Percentiles rank a stretch among this genome's conserved stretches.
phyloP scores from a whole-genome alignment of 2,888 invertebrate genomes.

The Cheilosia grossa region DNA sequence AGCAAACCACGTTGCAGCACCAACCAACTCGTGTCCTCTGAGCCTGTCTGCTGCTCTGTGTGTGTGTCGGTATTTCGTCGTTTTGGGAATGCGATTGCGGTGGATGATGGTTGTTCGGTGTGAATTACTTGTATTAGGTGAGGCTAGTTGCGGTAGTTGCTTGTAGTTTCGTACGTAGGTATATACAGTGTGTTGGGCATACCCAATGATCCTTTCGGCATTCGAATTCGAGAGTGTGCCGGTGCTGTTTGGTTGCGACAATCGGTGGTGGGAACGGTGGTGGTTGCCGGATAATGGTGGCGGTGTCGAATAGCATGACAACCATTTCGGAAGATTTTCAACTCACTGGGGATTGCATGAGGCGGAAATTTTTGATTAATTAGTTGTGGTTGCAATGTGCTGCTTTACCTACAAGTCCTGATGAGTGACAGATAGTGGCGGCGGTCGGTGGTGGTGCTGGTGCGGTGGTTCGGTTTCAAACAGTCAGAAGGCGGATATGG shows the following conservation, averaged over 20 bases:
- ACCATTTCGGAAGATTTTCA: slow-evolving; percentile 71
- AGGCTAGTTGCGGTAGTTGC: slow-evolving; percentile 74
- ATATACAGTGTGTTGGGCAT: too few species aligned
- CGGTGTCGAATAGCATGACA: slow-evolving; percentile 65
- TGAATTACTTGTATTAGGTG: slow-evolving; percentile 75
- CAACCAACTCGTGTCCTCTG: neutral
- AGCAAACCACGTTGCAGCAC: slow-evolving; percentile 29
- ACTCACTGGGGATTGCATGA: slow-evolving; percentile 60
- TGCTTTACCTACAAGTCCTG: neutral
- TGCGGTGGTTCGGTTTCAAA: slow-evolving; percentile 21
- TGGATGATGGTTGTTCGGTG: slow-evolving; percentile 73
- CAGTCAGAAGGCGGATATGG: slow-evolving; percentile 23
- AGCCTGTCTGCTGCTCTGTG: slow-evolving; percentile 13
- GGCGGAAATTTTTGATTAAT: slow-evolving; percentile 73
- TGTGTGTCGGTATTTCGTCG: slow-evolving; percentile 62
- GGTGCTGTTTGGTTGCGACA: slow-evolving; percentile 41
- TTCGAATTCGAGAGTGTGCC: slow-evolving; percentile 19
- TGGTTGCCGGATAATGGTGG: slow-evolving; percentile 52
- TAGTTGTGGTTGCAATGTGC: slow-evolving; percentile 59
- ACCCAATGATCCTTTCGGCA: slow-evolving; percentile 13
- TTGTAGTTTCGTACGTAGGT: slow-evolving; percentile 49
- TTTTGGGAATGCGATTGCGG: slow-evolving; percentile 73
- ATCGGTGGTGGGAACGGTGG: slow-evolving; percentile 36
- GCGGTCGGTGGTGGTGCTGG: slow-evolving; percentile 8
- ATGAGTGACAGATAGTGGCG: slow-evolving; percentile 6